These are phyloP conservation scores for Centruroides vittatus DNA, from an alignment of 1,140 invertebrate genomes.

Conservation along the genomic window DNA sequence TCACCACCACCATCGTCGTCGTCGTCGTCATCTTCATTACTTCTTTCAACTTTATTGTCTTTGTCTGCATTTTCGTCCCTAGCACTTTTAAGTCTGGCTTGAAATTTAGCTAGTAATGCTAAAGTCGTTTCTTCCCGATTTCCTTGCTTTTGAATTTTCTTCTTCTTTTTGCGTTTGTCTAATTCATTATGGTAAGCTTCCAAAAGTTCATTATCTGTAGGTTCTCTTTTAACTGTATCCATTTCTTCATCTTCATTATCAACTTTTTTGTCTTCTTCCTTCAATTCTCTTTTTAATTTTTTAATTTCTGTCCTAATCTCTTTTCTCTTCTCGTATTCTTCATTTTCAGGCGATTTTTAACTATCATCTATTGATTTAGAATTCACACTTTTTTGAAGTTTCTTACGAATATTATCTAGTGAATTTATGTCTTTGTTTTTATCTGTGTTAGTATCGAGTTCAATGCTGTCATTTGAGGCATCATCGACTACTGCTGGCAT, in stretches of 20 bases:
- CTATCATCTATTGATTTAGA: conserved; percentile 15
- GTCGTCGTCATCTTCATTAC: conserved; percentile 11
- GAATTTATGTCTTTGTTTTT: not conserved
- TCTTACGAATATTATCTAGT: conserved; percentile 10
- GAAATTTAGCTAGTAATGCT: conserved; percentile 65
- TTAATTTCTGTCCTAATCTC: no score
- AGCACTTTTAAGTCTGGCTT: conserved; percentile 50
- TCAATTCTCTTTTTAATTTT: conserved; percentile 5
- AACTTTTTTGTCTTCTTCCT: conserved; percentile 14
- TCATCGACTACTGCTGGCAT: conserved; percentile 23
- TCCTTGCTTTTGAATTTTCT: conserved; percentile 37
- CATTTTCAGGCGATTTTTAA: conserved; percentile 9
- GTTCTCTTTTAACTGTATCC: conserved; percentile 24
- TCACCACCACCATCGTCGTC: conserved; percentile 21
- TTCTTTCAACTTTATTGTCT: conserved; percentile 16
- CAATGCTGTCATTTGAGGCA: conserved; percentile 5
- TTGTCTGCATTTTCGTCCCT: conserved; percentile 37
- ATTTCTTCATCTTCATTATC: conserved; percentile 9
- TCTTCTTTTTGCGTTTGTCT: conserved; percentile 59
- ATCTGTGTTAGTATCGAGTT: conserved; percentile 3
- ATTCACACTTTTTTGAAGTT: conserved; percentile 13
- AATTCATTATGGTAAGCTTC: conserved; percentile 57
- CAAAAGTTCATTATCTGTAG: conserved; percentile 44
- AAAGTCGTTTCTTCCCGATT: conserved; percentile 42
- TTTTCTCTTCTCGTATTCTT: conserved; percentile 7